Evolutionary conservation across 2,113 vertebrate genomes (phyloP).

Genomic region (Oncorhynchus nerka): DNA sequence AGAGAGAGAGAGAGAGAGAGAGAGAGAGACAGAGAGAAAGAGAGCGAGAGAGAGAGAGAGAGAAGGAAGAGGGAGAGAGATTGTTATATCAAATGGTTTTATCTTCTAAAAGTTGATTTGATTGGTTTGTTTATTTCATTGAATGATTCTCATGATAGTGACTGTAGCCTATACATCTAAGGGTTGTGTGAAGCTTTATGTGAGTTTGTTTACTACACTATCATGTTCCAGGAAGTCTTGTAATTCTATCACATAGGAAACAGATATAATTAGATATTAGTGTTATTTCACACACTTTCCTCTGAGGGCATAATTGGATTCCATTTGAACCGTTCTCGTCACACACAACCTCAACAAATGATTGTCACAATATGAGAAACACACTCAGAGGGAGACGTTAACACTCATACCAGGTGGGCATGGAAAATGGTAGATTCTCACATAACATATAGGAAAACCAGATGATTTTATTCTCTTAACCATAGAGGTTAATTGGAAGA

Average conservation of each 20-base stretch:
- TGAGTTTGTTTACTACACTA: neutral
- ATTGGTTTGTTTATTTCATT: neutral
- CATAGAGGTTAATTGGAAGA: neutral
- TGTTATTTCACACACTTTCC: neutral
- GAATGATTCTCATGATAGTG: neutral
- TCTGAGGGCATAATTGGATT: neutral
- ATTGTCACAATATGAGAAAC: neutral
- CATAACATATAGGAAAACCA: neutral
- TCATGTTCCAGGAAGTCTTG: neutral
- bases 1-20: too few relatives aligned
- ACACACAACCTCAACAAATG: neutral
- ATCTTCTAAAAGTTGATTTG: neutral
- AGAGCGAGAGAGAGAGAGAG: too few relatives aligned
- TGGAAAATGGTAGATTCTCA: neutral
- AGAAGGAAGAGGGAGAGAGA: conserved; percentile 8
- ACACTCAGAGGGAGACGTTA: neutral
- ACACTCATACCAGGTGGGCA: neutral
- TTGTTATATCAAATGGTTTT: neutral
- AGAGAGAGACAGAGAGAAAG: too few relatives aligned
- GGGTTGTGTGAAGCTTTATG: neutral
- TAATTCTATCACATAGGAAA: neutral
- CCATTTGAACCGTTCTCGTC: neutral
- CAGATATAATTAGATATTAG: neutral
- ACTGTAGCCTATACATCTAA: neutral
- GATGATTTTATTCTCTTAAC: neutral